Base-by-base conservation (phyloP, 2,888 invertebrate genomes). In the Drosophila borborema region DNA sequence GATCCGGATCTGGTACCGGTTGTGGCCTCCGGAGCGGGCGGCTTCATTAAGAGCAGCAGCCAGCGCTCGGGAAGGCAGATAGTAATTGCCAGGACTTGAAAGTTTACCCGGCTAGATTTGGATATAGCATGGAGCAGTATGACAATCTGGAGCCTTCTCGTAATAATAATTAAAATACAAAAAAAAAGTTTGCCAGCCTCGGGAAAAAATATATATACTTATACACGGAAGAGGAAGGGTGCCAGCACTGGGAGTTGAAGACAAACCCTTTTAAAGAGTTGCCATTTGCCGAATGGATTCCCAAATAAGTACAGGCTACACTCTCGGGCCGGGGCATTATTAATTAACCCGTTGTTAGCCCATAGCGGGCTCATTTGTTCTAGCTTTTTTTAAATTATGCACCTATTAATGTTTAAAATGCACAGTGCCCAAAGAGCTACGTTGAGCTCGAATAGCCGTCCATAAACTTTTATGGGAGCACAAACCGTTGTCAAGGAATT, bases 391-490 rank as follows among this genome's bases (percentile, higher is more conserved):
- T 80, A 84, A 85, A 85, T 87, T 87, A 85, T 85, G 85, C 87
- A 87, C 78, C 85, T 87, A 85, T 85, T 87, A 85, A 85, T 85
- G 87, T 84, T 84, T 87, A 82, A 87, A 85, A 76, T 64, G 80
- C 85, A 80, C 64, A 86, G 76, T 65, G 51, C 73, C 61, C 49
- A 55, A 28, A 65, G 34, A 18, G 56, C 34, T 23, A 10, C 20
- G 31, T n/a, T 51, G 49, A 51, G 54, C 73, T 36, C 38, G 23
- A 67, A 72, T 63, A 55, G 76, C 23, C 76, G 73, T 14, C 76
- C 74, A 82, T 85, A 72, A 85, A 82, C 70, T 80, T 86, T 85
- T 82, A 85, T 82, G 85, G 74, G 78, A 43, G 62, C 56, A 49
- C 59, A 48, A 66, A 75, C 67, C 65, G 49, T 56, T 67, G 67